Percentiles rank a stretch among this genome's conserved stretches.
Evolutionary conservation across 2,797 vertebrate genomes (phyloP).

Genomic region (Leptodactylus fallax): DNA sequence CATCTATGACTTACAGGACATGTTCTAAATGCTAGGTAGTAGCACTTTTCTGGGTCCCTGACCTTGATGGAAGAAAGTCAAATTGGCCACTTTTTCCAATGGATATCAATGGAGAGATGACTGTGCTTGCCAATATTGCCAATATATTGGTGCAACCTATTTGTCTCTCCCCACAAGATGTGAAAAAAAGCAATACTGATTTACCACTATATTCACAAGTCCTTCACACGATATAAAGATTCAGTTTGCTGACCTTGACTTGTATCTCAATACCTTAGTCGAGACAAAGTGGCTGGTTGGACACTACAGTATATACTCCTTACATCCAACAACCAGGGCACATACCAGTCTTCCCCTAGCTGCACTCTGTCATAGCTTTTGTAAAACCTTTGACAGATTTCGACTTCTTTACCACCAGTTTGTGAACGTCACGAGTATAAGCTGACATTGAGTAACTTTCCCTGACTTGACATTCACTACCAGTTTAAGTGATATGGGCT

Average conservation of each 20-base stretch:
- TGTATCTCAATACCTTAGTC: no score
- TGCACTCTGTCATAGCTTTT: background rate
- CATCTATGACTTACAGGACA: no score
- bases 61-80: background rate
- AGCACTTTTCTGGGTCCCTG: background rate
- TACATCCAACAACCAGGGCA: background rate
- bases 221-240: background rate
- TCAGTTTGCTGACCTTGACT: background rate
- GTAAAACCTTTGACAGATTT: no score
- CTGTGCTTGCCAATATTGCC: background rate
- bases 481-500: background rate
- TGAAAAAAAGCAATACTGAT: background rate
- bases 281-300: no score
- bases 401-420: background rate
- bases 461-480: background rate
- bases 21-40: background rate
- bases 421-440: background rate
- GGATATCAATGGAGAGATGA: background rate
- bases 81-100: background rate
- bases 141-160: background rate
- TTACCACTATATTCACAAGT: background rate
- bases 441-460: background rate
- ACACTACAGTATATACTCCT: background rate
- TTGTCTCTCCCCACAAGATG: background rate
- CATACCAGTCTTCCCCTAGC: background rate